These are phyloP conservation scores for Dendronephthya gigantea DNA, from an alignment of 64 coral and sea anemone genomes.

Conservation along the genomic window DNA sequence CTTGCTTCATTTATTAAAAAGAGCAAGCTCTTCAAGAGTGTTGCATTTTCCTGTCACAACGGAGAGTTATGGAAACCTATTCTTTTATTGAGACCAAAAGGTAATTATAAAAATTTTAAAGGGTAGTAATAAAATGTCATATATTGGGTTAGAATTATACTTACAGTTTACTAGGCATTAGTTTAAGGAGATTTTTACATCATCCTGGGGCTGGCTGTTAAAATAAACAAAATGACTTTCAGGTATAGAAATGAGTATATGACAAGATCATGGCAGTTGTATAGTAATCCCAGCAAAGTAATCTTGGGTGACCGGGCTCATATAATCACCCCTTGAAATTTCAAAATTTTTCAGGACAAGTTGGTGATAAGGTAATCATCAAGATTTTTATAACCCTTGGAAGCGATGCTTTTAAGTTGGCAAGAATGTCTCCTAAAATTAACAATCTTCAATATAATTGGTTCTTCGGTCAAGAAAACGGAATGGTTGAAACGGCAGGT, in stretches of 20 bases:
- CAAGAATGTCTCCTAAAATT: neutral
- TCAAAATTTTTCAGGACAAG: neutral
- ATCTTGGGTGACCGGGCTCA: too few species aligned
- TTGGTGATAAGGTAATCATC: neutral
- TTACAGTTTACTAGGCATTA: too few species aligned
- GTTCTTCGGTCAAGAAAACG: neutral
- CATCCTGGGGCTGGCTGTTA: too few species aligned
- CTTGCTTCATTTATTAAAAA: neutral
- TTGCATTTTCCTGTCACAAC: neutral
- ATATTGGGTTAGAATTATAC: too few species aligned
- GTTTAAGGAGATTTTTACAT: too few species aligned
- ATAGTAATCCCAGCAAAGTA: too few species aligned
- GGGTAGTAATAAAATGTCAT: neutral
- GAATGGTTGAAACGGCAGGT: neutral
- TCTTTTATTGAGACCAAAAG: constrained; percentile 9
- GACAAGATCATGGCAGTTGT: too few species aligned
- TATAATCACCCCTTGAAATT: too few species aligned
- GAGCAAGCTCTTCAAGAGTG: neutral
- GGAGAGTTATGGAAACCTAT: neutral
- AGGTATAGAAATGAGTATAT: too few species aligned
- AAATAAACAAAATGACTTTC: too few species aligned
- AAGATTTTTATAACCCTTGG: neutral
- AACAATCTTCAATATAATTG: neutral
- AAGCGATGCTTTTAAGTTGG: neutral
- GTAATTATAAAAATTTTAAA: too few species aligned